Conservation (phyloP, 2,113 vertebrate genomes). For the Sus scrofa region DNA sequence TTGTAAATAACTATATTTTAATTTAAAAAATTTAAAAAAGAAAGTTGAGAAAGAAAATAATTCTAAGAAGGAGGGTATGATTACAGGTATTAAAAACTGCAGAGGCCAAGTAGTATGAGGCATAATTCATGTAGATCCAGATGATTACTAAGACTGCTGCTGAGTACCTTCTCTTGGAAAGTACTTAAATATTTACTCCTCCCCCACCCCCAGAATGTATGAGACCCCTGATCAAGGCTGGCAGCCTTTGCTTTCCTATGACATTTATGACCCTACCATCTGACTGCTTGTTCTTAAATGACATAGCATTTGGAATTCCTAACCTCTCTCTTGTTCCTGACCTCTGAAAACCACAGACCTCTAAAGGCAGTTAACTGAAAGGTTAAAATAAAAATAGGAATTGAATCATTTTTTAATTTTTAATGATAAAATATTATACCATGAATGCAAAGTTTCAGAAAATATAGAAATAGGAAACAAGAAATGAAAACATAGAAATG, state of each 20-base stretch:
- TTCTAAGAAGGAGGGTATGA: neutral
- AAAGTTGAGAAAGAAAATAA: neutral
- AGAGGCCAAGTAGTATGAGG: neutral
- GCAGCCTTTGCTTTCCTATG: neutral
- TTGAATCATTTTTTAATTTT: neutral
- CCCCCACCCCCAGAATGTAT: neutral
- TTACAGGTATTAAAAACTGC: neutral
- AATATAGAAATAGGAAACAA: neutral
- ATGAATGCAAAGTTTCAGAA: constrained; percentile 6
- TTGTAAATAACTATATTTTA: too few species aligned
- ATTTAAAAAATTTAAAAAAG: too few species aligned
- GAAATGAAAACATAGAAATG: neutral
- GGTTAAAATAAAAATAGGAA: neutral
- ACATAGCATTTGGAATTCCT: neutral
- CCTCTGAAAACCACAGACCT: neutral
- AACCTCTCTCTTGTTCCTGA: neutral
- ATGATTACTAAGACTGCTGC: neutral
- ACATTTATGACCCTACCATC: neutral
- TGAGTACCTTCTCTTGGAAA: neutral
- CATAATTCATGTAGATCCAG: neutral
- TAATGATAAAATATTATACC: neutral
- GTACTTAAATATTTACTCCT: neutral
- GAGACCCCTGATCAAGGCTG: neutral
- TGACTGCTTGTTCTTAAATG: neutral
- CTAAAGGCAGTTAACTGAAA: neutral